Evolutionary conservation across 2,797 vertebrate species (phyloP).

Genomic region (Cyclopterus lumpus): DNA sequence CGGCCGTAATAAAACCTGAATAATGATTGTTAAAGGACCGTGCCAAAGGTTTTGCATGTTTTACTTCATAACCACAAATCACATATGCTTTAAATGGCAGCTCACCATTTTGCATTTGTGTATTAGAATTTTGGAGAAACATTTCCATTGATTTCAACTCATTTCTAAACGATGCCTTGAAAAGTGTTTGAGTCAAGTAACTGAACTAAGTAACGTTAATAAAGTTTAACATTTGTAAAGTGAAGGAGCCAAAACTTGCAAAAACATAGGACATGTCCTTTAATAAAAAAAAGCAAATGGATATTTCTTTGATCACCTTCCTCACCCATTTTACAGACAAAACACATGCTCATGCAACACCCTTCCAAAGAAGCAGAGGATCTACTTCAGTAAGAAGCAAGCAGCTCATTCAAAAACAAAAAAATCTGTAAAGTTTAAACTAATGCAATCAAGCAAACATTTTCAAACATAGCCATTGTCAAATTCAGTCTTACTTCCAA

Average conservation of each 20-base stretch:
- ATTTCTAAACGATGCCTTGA: background rate
- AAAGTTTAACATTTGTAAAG: background rate
- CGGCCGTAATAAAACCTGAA: too few species aligned
- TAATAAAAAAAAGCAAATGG: background rate
- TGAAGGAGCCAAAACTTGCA: background rate
- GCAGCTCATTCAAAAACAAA: background rate
- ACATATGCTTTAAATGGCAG: background rate
- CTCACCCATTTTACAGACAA: background rate
- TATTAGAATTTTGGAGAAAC: background rate
- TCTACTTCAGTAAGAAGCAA: background rate
- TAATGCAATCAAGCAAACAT: background rate
- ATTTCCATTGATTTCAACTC: background rate
- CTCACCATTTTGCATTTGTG: background rate
- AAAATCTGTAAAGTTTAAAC: background rate
- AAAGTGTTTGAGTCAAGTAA: background rate
- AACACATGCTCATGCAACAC: background rate
- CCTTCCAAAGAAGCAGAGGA: background rate
- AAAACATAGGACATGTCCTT: background rate
- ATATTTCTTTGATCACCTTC: background rate
- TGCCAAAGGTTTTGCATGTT: background rate
- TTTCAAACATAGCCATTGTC: background rate
- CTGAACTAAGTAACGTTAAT: background rate
- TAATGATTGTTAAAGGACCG: background rate
- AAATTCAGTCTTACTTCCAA: conserved; percentile 1
- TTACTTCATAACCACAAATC: background rate